Percentiles rank a stretch among this genome's conserved stretches.
Conservation (phyloP, 2,888 invertebrate species). For the Pandemis cinnamomeana region DNA sequence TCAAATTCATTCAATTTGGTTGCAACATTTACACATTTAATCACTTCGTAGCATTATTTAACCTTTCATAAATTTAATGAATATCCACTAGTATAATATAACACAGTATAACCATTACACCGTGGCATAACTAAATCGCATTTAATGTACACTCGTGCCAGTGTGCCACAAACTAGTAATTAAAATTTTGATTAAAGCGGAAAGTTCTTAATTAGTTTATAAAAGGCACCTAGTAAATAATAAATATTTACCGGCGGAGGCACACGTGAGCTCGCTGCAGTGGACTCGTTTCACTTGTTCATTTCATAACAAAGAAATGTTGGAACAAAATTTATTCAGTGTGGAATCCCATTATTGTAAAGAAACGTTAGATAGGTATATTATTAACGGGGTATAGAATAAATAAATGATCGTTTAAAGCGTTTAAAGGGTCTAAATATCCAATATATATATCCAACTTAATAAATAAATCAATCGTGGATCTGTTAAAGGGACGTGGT, state of each 20-base stretch:
- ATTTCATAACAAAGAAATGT: slow-evolving; percentile 13
- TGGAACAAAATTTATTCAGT: background rate
- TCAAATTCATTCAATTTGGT: too few species aligned
- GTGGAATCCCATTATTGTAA: too few species aligned
- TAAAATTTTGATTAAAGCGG: slow-evolving; percentile 35
- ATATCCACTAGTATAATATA: background rate
- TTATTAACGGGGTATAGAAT: too few species aligned
- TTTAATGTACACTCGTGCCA: slow-evolving; percentile 5
- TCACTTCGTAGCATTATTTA: background rate
- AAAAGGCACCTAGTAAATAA: slow-evolving; percentile 35
- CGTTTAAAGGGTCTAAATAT: too few species aligned
- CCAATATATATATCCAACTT: too few species aligned
- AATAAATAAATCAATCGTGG: too few species aligned
- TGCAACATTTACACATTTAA: too few species aligned
- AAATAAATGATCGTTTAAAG: too few species aligned
- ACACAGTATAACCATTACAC: background rate
- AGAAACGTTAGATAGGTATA: too few species aligned
- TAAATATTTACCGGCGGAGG: slow-evolving; percentile 28
- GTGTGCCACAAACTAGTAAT: slow-evolving; percentile 24
- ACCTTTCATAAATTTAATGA: background rate
- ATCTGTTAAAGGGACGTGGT: too few species aligned
- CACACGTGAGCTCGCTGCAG: slow-evolving; percentile 17
- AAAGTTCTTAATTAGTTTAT: slow-evolving; percentile 40
- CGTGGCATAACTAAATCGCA: background rate
- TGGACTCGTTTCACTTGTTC: slow-evolving; percentile 7